Percentiles rank a stretch among this genome's conserved stretches.
Evolutionary conservation across 2,888 invertebrate species (phyloP).

Genomic region (Xestia sexstrigata): DNA sequence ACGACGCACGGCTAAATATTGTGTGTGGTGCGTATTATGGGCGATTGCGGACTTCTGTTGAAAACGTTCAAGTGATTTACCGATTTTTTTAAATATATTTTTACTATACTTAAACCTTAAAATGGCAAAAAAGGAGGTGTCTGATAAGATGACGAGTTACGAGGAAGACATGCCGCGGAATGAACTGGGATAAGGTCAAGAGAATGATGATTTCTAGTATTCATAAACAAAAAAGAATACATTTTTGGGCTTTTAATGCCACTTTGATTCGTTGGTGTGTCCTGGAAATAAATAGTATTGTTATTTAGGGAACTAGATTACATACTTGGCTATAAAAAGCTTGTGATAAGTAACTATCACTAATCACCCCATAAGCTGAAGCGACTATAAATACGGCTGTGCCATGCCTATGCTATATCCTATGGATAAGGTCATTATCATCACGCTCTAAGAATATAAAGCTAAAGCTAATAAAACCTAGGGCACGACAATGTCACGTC

Average conservation of each 20-base stretch:
- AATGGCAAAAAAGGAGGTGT: too few species aligned
- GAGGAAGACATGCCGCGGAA: too few species aligned
- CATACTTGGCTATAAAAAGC: too few species aligned
- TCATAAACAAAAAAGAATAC: background rate
- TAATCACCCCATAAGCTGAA: background rate
- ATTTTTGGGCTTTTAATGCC: background rate
- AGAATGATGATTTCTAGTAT: too few species aligned
- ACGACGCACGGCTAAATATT: constrained; percentile 72
- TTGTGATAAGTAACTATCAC: background rate
- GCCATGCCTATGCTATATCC: background rate
- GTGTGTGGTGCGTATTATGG: constrained; percentile 63
- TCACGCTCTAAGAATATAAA: background rate
- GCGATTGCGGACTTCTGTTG: constrained; percentile 28
- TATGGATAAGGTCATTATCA: background rate
- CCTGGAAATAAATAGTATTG: background rate
- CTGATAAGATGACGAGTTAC: too few species aligned
- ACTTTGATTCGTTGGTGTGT: background rate
- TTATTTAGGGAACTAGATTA: background rate
- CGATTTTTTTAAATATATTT: too few species aligned
- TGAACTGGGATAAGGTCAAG: too few species aligned
- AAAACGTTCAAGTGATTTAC: background rate
- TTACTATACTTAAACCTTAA: background rate
- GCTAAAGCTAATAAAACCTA: constrained; percentile 10
- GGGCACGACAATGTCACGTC: too few species aligned
- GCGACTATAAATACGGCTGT: background rate